These are phyloP conservation scores for Butorides virescens DNA, from an alignment of 2,113 vertebrate species.

Conservation along the genomic window DNA sequence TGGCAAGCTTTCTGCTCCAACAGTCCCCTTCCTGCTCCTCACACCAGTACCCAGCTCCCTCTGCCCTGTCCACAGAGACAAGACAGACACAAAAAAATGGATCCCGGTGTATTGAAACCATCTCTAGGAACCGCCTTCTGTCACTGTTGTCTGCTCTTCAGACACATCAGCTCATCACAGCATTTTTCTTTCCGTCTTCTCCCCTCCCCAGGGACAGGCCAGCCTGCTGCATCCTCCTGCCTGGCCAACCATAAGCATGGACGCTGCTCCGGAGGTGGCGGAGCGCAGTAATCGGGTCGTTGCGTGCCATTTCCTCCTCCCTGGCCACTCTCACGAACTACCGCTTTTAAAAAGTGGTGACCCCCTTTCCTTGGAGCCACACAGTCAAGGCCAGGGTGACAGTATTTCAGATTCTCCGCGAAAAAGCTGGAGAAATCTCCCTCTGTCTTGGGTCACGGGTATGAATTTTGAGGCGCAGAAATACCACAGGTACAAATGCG, in stretches of 20 bases:
- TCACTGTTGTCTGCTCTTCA: background rate
- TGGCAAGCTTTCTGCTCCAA: background rate
- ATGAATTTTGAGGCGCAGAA: background rate
- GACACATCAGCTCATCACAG: background rate
- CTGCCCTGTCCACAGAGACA: background rate
- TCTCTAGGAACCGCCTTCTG: background rate
- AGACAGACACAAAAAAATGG: background rate
- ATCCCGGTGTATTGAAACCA: accelerated
- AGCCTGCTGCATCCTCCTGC: background rate
- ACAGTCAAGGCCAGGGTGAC: background rate
- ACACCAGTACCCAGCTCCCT: background rate
- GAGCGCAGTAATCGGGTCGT: accelerated
- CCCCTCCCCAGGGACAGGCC: background rate
- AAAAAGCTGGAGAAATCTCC: background rate
- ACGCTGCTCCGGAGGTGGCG: background rate
- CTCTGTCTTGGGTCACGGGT: background rate
- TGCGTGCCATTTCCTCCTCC: background rate
- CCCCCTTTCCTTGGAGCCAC: background rate
- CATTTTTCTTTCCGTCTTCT: background rate
- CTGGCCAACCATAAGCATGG: background rate
- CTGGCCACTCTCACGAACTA: background rate
- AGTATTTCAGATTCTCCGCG: background rate
- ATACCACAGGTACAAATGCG: background rate
- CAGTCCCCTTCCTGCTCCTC: background rate
- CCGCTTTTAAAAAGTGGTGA: background rate